Percentiles rank a stretch among this genome's conserved stretches.
Conservation (phyloP, 2,797 vertebrate species). For the Anguilla pacifica region DNA sequence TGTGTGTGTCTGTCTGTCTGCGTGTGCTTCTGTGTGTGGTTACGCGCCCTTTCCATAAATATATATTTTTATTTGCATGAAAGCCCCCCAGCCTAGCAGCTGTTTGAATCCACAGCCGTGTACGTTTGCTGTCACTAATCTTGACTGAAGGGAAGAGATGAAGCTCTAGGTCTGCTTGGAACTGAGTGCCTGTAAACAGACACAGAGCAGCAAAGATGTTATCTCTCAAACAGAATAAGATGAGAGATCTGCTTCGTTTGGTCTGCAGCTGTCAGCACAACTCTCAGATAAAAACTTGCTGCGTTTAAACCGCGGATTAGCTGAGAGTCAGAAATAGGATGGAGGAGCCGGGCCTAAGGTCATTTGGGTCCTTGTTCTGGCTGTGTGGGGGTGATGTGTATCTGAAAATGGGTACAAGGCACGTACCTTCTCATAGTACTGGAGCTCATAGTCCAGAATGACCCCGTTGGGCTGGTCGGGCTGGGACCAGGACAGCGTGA, state of each 20-base stretch:
- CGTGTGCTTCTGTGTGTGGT: constrained; percentile 12
- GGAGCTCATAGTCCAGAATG: constrained; percentile 96
- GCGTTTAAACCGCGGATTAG: constrained; percentile 40
- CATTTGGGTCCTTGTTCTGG: not conserved
- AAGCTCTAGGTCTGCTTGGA: constrained; percentile 56
- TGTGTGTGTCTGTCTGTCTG: constrained; percentile 21
- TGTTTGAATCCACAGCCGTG: constrained; percentile 53
- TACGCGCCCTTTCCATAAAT: constrained; percentile 59
- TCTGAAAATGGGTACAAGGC: not conserved
- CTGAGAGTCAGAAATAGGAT: not conserved
- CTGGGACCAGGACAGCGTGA: constrained; percentile 97
- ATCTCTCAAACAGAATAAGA: not conserved
- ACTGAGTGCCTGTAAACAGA: not conserved
- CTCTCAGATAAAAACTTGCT: constrained; percentile 31
- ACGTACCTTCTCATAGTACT: constrained; percentile 94
- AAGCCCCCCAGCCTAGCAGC: constrained; percentile 53
- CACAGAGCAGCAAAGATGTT: not conserved
- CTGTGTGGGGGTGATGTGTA: not conserved
- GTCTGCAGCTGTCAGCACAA: constrained; percentile 41
- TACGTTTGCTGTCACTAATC: constrained; percentile 63
- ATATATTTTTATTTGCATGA: constrained; percentile 60
- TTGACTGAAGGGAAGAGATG: constrained; percentile 64
- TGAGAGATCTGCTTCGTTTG: constrained; percentile 2
- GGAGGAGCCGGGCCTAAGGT: not conserved
- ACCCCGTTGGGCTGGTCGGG: constrained; percentile 96